Base-by-base conservation (phyloP, 2,113 vertebrate species). In the Paralichthys olivaceus region DNA sequence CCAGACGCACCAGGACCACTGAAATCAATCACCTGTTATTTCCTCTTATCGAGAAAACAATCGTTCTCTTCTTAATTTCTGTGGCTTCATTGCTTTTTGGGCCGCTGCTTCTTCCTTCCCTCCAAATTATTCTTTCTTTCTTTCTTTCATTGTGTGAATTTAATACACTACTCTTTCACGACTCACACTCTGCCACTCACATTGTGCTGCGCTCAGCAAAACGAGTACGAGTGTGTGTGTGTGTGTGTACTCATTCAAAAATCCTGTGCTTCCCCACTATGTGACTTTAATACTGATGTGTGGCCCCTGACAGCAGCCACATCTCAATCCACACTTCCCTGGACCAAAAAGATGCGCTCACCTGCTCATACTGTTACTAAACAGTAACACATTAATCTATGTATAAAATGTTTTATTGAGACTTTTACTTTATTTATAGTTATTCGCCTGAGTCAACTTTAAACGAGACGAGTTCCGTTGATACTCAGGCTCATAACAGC, bases 241-340 rank as follows among this genome's bases (percentile, higher is more conserved):
- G 25, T 26, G 54, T 64, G 37, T 47, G 76, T 64, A 37, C 61
- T 57, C 75, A 75, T 87, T 86, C 80, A 86, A 56, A 86, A 74
- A 73, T 74, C 77, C 69, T 67, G 5, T 25, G 53, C 49, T 53
- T 55, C 58, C 64, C 57, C 58, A 19, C 4, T 22, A 28, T n/a
- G 25, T 81, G 49, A 63, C 62, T 72, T 17, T 34, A 17, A 34
- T 78, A 29, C 55, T 63, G 28, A 74, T 73, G n/a, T 67, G 40
- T 28, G 53, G 40, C 29, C 40, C 22, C 29, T 54, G 59, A 70
- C 72, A 56, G 28, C 29, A 58, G 43, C 4, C 28, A 34, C 43
- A 58, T 69, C 4, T 72, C 15, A 69, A 69, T 82, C 28, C 8
- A 7, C 55, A 14, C 20, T 11, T 4, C 2, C 12, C 19, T 32